phyloP scores from a whole-genome alignment of 2,888 invertebrate species.

The Pediacus dermestoides region DNA sequence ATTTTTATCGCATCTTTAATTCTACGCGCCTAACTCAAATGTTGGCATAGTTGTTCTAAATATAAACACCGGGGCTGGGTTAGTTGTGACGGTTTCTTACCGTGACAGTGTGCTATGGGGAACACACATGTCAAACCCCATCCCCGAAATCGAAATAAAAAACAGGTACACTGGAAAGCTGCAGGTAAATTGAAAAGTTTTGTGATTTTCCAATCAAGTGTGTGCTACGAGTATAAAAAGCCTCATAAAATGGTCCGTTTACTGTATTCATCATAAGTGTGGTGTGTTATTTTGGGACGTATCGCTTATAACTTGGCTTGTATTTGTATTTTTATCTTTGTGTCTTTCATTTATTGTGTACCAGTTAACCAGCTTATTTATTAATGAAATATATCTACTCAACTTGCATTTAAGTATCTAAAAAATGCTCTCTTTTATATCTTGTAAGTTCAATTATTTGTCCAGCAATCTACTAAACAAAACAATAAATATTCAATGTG shows the following conservation, averaged over 20 bases:
- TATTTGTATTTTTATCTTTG: conserved; percentile 31
- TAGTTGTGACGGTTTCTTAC: conserved; percentile 35
- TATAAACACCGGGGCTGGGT: conserved; percentile 38
- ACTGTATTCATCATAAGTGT: no score
- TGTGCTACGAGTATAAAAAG: neutral
- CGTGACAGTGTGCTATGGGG: conserved; percentile 55
- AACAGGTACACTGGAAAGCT: conserved; percentile 81
- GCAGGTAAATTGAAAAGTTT: conserved; percentile 61
- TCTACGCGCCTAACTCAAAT: no score
- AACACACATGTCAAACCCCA: conserved; percentile 62
- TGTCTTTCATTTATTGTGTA: conserved; percentile 14
- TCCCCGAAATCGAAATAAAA: conserved; percentile 60
- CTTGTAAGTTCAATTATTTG: no score
- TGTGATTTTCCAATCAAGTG: neutral
- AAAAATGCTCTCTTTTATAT: no score
- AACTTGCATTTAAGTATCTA: no score
- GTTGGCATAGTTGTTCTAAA: conserved; percentile 40
- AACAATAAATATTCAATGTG: no score
- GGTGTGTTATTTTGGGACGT: conserved; percentile 27
- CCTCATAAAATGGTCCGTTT: no score
- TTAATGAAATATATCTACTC: no score
- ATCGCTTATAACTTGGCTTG: conserved; percentile 20
- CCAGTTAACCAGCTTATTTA: no score
- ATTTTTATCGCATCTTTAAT: no score
- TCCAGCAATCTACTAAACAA: no score